A percentile compares a stretch with the other conserved stretches of the same genome.
These are phyloP conservation scores for Euzetes globulus DNA, from an alignment of 2,888 invertebrate species.

Conservation along the genomic window DNA sequence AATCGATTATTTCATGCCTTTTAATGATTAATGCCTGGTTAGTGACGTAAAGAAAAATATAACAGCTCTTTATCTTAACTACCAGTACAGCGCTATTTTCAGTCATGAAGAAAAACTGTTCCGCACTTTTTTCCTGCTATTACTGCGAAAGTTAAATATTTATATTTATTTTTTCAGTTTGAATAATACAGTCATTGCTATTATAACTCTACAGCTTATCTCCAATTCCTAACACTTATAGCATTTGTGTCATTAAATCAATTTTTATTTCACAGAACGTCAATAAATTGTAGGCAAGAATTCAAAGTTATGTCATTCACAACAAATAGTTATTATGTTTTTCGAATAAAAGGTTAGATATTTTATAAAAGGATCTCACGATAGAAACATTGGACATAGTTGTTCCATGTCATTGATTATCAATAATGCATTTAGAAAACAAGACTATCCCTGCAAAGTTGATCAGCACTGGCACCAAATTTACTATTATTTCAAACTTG, in stretches of 20 bases:
- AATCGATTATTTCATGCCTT: constrained; percentile 10
- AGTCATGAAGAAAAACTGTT: neutral
- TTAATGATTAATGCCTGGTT: constrained; percentile 27
- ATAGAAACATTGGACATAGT: no score
- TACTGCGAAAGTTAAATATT: neutral
- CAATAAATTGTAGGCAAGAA: neutral
- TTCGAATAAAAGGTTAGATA: no score
- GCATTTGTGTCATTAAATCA: constrained; percentile 9
- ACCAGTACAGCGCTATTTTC: neutral
- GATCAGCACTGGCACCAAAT: no score
- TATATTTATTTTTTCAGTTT: neutral
- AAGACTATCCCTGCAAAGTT: no score
- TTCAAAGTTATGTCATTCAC: no score
- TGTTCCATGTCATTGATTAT: no score
- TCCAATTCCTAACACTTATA: neutral
- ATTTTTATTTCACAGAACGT: neutral
- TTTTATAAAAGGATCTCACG: no score
- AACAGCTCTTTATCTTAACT: constrained; percentile 27
- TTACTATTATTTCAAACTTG: no score
- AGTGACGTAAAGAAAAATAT: neutral
- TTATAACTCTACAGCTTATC: neutral
- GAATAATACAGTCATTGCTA: neutral
- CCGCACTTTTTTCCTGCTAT: neutral
- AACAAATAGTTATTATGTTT: no score
- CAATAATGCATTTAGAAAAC: no score